These are phyloP conservation scores for Sebastes itinus DNA, from an alignment of 2,797 vertebrate species.

Conservation along the genomic window DNA sequence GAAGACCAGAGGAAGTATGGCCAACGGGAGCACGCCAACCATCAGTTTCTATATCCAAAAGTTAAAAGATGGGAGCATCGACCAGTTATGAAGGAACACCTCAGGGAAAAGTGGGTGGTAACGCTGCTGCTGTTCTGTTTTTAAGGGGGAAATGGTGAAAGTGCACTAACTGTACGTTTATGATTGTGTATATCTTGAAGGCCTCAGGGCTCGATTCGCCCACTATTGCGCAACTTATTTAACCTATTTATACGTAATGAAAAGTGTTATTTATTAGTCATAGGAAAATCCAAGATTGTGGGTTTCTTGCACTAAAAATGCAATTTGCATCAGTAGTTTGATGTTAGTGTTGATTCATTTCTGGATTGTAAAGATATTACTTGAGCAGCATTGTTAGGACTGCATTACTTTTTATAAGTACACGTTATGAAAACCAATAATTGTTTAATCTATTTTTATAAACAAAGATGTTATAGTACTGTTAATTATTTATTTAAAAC, in stretches of 20 bases:
- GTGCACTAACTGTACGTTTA: neutral
- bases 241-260: slow-evolving; percentile 56
- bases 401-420: neutral
- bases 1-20: neutral
- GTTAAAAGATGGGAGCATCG: neutral
- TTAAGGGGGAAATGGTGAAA: neutral
- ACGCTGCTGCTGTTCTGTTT: neutral
- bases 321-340: neutral
- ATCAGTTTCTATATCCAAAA: neutral
- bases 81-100: neutral
- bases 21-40: fast-evolving
- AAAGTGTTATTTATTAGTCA: slow-evolving; percentile 55
- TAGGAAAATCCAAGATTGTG: neutral
- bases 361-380: neutral
- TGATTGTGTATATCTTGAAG: neutral
- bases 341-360: neutral
- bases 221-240: slow-evolving; percentile 44
- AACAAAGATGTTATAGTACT: neutral
- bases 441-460: neutral
- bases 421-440: neutral
- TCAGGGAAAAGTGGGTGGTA: neutral
- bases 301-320: neutral
- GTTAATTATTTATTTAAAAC: slow-evolving; percentile 16
- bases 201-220: neutral
- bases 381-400: neutral